Base-by-base conservation (phyloP, 2,888 invertebrate genomes). In the Mythimna albipuncta region DNA sequence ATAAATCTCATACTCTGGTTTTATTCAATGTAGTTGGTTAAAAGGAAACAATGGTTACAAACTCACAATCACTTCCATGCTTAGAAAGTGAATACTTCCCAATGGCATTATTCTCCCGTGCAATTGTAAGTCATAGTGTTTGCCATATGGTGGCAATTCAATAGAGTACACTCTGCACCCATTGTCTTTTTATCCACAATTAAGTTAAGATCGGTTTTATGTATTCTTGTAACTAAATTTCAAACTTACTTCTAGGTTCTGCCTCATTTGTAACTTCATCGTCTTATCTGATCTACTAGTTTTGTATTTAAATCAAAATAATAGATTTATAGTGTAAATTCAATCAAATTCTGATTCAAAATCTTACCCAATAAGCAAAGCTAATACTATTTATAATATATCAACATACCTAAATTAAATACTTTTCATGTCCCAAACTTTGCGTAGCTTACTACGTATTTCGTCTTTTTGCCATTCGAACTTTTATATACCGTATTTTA, bases 401-500 rank as follows among this genome's bases (percentile, higher is more conserved):
- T 50, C 21, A 47, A 67, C 57, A 59, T 68, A 26, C 11, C 59
- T 55, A 57, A 77, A 66, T 64, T 66, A 73, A 74, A 75, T 77
- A 80, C 80, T 76, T 72, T 76, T 74, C 55, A 26, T 44, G 16
- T 67, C 11, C 67, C 71, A 62, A 83, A 72, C 55, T 79, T 76
- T 11, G 19, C 58, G 50, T 74, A 21, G 64, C 57, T 63, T 44
- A 58, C 38, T 61, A 44, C 54, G 44, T 68, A 63, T 65, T 75
- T 83, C 58, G 68, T 59, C 54, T 59, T 75, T 75, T 74, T 44
- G 59, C 63, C 54, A 61, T 72, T 77, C 54, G 61, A 72, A 69
- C 68, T 78, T 32, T 72, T 66, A 64, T 72, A 61, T 83, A 64
- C 64, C 70, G 78, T 79, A 57, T 35, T 77, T 82, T 69, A 72